A percentile compares a stretch with the other conserved stretches of the same genome.
Evolutionary conservation across 2,797 vertebrate species (phyloP).

Genomic region (Rhinella marina): DNA sequence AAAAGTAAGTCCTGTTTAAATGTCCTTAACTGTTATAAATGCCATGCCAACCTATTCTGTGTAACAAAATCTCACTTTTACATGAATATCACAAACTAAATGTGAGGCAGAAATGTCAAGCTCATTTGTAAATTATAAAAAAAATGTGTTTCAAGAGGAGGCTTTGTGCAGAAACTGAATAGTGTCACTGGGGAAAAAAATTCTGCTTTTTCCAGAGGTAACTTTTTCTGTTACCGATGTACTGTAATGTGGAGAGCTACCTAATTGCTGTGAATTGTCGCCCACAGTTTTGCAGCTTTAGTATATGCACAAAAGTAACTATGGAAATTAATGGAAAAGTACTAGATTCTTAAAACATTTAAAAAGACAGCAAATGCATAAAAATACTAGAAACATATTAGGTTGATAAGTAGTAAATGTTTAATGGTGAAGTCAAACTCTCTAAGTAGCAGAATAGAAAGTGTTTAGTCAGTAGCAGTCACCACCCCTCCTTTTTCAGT

Average conservation of each 20-base stretch:
- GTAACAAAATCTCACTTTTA: not conserved
- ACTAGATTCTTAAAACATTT: not conserved
- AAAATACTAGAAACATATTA: not conserved
- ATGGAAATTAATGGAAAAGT: not conserved
- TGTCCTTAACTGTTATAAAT: not conserved
- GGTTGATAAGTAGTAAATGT: not conserved
- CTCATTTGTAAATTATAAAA: not conserved
- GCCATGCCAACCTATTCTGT: not conserved
- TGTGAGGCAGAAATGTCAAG: not conserved
- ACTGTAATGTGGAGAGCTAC: not conserved
- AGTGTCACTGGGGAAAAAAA: not conserved
- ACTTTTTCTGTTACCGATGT: not conserved
- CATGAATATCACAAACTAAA: not conserved
- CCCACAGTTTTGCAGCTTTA: not conserved
- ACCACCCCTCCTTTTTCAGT: not conserved
- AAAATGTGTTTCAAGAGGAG: not conserved
- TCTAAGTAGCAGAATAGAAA: not conserved
- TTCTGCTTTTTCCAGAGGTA: not conserved
- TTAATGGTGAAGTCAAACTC: not conserved
- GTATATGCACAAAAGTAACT: not conserved
- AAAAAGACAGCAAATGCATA: not conserved
- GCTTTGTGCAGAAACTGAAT: not conserved
- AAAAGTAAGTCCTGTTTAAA: not conserved
- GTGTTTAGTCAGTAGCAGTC: not conserved
- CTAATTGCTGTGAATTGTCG: not conserved